These are phyloP conservation scores for Aquatica leii DNA, from an alignment of 2,888 invertebrate genomes.

Conservation along the genomic window DNA sequence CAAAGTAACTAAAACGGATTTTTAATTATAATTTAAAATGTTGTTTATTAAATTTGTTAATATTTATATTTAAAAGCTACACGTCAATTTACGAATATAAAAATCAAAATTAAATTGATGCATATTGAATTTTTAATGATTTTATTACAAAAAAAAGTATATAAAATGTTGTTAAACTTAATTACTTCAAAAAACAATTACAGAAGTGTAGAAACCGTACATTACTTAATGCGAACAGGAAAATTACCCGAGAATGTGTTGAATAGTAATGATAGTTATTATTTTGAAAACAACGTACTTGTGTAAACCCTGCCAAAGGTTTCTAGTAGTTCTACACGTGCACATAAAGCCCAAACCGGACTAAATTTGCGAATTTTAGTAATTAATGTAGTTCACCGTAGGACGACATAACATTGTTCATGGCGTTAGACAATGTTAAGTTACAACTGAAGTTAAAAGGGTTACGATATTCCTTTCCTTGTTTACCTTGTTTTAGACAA, in stretches of 20 bases:
- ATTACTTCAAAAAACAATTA: constrained; percentile 4
- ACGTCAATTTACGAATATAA: too few species aligned
- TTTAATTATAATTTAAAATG: too few species aligned
- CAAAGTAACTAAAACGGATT: too few species aligned
- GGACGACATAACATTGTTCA: constrained; percentile 6
- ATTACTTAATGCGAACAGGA: background rate
- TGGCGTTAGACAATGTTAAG: constrained; percentile 4
- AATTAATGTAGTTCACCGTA: constrained; percentile 7
- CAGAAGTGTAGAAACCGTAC: background rate
- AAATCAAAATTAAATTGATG: too few species aligned
- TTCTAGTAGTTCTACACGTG: constrained; percentile 10
- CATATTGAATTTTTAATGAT: too few species aligned
- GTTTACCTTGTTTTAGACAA: constrained; percentile 1
- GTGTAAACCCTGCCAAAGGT: constrained; percentile 5
- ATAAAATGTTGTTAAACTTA: too few species aligned
- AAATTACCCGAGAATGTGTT: constrained; percentile 10
- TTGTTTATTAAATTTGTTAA: too few species aligned
- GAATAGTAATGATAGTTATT: constrained; percentile 9
- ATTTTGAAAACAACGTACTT: constrained; percentile 7
- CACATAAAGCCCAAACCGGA: background rate
- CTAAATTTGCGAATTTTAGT: constrained; percentile 9
- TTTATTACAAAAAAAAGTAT: too few species aligned
- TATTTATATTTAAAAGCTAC: too few species aligned
- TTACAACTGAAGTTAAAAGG: constrained; percentile 1
- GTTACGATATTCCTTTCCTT: background rate